Conservation (phyloP, 2,797 vertebrate genomes). For the Onychomys leucogaster region DNA sequence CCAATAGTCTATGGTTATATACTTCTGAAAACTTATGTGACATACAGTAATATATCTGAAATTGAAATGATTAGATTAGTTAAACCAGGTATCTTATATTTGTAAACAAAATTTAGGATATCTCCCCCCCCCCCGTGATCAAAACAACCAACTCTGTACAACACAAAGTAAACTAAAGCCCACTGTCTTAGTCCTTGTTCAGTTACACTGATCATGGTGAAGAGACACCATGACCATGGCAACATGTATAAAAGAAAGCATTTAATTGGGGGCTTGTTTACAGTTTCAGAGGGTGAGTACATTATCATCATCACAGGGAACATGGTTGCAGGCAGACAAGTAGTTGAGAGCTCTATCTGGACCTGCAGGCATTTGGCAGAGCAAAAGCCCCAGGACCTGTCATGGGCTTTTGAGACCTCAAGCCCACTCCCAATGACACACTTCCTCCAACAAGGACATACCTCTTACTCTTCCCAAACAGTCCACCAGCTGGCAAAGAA, state of each 20-base stretch:
- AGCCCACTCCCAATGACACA: too few relatives aligned
- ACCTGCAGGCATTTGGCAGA: not conserved
- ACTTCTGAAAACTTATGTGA: not conserved
- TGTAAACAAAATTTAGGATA: not conserved
- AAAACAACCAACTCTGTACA: not conserved
- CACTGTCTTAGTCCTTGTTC: not conserved
- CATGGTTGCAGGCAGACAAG: not conserved
- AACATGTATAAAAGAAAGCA: not conserved
- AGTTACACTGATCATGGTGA: not conserved
- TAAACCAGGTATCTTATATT: not conserved
- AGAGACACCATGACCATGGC: not conserved
- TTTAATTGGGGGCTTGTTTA: not conserved
- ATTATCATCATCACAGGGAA: not conserved
- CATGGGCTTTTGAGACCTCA: not conserved
- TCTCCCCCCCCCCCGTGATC: not conserved
- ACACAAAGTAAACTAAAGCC: not conserved
- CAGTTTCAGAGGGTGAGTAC: not conserved
- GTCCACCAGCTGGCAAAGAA: not conserved
- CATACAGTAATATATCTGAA: not conserved
- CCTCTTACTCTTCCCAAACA: not conserved
- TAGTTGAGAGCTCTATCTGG: not conserved
- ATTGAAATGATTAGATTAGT: slow-evolving; percentile 11
- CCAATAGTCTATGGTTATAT: not conserved
- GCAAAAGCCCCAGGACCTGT: not conserved
- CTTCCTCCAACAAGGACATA: not conserved